Base-by-base conservation (phyloP, 2,888 invertebrate species). In the Apamea epomidion region DNA sequence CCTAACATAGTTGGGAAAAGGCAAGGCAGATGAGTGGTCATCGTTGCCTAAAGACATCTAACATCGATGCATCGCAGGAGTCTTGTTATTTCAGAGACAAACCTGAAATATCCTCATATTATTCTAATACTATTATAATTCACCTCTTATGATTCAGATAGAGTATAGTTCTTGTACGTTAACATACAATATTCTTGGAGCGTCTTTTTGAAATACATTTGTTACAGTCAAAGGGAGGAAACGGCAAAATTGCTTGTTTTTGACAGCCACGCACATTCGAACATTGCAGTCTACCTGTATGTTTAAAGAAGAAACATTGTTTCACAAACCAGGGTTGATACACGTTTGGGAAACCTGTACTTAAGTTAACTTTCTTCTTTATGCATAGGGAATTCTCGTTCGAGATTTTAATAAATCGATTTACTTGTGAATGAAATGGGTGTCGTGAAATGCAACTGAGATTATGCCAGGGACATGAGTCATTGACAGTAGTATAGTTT, bases 191-290 rank as follows among this genome's bases (percentile, higher is more conserved):
- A 76, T 45, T 82, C 83, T 76, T 70, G 29, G 25, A 42, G 5
- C 64, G 64, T 76, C 68, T 32, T 29, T 42, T 45, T 54, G 58
- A 54, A 82, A 74, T n/a, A 78, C 64, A 82, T 84, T 74, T 65
- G 73, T 82, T 14, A 74, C 10, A 78, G 58, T 82, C 70, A 73
- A 74, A 62, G 65, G 25, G 18, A 29, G 82, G 73, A 84, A 84
- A 84, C 60, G 16, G 62, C 29, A 64, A 58, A 64, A 78, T 70
- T 73, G 48, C 64, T 60, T 74, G 69, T 37, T 73, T 60, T 78
- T 78, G 84, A 72, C 67, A 74, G 21, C n/a, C 45, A 14, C 45
- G 14, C 64, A 25, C 5, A 67, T 10, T 45, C 2, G 4, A 29
- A 25, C 7, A 51, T 25, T 71, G 65, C 51, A 79, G 5, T 51